Base-by-base conservation (phyloP, 2,797 vertebrate genomes). In the Pantherophis alleghaniensis region DNA sequence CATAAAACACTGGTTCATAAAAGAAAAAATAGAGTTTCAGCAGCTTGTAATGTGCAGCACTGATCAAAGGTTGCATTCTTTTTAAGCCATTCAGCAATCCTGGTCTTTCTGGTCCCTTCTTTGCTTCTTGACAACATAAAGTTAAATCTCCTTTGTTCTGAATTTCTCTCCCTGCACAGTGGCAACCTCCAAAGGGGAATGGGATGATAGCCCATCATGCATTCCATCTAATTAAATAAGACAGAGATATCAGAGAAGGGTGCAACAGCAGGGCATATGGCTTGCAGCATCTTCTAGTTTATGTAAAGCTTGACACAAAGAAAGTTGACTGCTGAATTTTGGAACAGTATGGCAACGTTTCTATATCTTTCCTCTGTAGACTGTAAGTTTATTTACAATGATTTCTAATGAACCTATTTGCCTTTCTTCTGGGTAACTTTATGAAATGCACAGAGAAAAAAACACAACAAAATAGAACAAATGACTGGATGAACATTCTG, bases 391-490 rank as follows among this genome's bases (percentile, higher is more conserved):
- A 93, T 95, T 95, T 92, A 91, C 86, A 92, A 87, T 32, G 91
- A 60, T 2, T 91, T 92, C 14, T 57, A 92, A 88, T 87, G 24
- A 93, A 7, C 28, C 57, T 42, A 87, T 95, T 93, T 94, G 28
- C 95, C 56, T 93, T 95, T 94, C 90, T 93, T 93, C 92, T 79
- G 26, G 14, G 32, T 89, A 94, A 92, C 90, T 90, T 92, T 66
- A 20, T 90, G 91, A 95, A 96, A 87, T 60, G 86, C 60, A 93
- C 18, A 89, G 86, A 86, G 89, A 37, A 87, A 90, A 94, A 93
- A 90, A 94, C 94, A 9, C 51, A 86, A 53, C 88, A 92, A 26
- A 88, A 94, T 56, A 86, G 90, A 95, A 93, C 87, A 95, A 94
- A n/a, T 56, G 63, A 57, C 42, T 92, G 42, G 90, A 93, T 37